Percentiles rank a stretch among this genome's conserved stretches.
These are phyloP conservation scores for Fopius arisanus DNA, from an alignment of 1,140 invertebrate genomes.

Conservation along the genomic window DNA sequence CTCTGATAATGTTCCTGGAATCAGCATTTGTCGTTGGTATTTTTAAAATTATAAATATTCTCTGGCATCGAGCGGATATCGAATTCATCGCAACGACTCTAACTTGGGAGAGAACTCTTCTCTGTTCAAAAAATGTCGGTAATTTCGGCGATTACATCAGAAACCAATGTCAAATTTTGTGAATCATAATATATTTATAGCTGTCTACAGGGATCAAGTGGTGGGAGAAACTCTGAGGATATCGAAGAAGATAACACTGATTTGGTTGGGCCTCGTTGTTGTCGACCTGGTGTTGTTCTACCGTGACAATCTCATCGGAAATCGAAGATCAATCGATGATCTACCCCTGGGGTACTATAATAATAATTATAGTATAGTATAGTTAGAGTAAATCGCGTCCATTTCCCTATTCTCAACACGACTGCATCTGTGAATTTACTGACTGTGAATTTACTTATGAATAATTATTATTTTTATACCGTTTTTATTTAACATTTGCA, in stretches of 20 bases:
- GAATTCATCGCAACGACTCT: background rate
- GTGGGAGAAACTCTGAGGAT: background rate
- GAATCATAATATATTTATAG: background rate
- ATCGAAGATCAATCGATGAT: background rate
- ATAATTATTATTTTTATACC: background rate
- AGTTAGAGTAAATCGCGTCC: background rate
- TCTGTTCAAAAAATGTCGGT: background rate
- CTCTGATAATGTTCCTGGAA: background rate
- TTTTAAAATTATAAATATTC: background rate
- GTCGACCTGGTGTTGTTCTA: background rate
- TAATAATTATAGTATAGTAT: background rate
- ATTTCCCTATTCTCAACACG: no score
- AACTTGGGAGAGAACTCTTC: background rate
- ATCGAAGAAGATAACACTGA: background rate
- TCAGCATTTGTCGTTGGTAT: background rate
- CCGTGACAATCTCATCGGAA: background rate
- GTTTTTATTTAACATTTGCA: background rate
- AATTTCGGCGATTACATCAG: background rate
- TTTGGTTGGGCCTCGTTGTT: background rate
- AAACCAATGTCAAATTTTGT: background rate
- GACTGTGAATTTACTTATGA: no score
- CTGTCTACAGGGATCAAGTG: background rate
- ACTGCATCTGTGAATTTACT: no score
- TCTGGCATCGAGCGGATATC: background rate
- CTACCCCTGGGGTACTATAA: background rate